Percentiles rank a stretch among this genome's conserved stretches.
Evolutionary conservation across 1,140 invertebrate genomes (phyloP).

Genomic region (Stegodyphus mimosarum): DNA sequence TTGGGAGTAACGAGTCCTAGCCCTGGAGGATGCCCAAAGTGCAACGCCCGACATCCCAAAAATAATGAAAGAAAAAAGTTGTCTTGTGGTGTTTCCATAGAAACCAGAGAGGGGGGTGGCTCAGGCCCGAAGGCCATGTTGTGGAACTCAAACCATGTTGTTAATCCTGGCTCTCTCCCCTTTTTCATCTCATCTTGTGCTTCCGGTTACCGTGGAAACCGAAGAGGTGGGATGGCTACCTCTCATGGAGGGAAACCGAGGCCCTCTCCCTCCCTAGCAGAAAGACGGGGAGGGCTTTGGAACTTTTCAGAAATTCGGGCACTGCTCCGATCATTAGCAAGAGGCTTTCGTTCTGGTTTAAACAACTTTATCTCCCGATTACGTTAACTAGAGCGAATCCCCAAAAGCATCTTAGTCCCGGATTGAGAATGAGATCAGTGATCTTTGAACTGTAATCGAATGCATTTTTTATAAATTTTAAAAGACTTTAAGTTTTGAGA

Average conservation of each 20-base stretch:
- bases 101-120: not conserved
- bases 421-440: too few species aligned
- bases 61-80: constrained; percentile 48
- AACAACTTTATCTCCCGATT: not conserved
- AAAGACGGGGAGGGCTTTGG: not conserved
- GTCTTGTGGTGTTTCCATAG: constrained; percentile 39
- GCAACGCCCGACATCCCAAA: constrained; percentile 17
- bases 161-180: constrained; percentile 25
- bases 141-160: constrained; percentile 20
- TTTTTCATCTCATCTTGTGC: constrained; percentile 20
- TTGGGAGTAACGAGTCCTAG: constrained; percentile 29
- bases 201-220: constrained; percentile 20
- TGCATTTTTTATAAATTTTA: too few species aligned
- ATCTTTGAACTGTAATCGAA: too few species aligned
- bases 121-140: constrained; percentile 11
- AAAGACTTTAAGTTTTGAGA: too few species aligned
- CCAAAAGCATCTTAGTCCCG: too few species aligned
- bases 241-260: constrained; percentile 4
- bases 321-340: constrained; percentile 1
- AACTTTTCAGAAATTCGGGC: constrained; percentile 9
- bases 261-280: not conserved
- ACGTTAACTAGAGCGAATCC: not conserved
- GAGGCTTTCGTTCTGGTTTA: not conserved
- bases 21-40: constrained; percentile 8
- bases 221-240: constrained; percentile 6